These are phyloP conservation scores for Archips crataeganus DNA, from an alignment of 2,888 invertebrate genomes.

Conservation along the genomic window DNA sequence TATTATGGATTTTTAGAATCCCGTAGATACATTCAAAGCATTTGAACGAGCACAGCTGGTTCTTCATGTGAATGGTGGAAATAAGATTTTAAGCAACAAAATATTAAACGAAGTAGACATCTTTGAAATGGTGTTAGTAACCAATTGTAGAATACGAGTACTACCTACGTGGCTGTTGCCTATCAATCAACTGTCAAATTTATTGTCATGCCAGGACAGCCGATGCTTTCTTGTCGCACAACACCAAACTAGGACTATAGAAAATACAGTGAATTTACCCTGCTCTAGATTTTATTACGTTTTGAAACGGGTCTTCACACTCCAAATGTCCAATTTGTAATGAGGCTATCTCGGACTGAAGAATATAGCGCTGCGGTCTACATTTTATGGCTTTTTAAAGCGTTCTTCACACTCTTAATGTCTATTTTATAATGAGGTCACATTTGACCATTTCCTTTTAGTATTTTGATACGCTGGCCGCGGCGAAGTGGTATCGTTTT, in stretches of 20 bases:
- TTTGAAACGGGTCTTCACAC: slow-evolving; percentile 36
- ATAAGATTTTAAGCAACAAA: neutral
- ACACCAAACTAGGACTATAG: slow-evolving; percentile 19
- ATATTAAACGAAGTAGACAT: neutral
- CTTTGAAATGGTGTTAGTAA: neutral
- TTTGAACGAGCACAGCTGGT: neutral
- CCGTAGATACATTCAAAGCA: neutral
- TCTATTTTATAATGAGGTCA: slow-evolving; percentile 31
- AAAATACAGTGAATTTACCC: slow-evolving; percentile 34
- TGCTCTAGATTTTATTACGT: slow-evolving; percentile 34
- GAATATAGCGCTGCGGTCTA: slow-evolving; percentile 31
- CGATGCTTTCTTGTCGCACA: slow-evolving; percentile 20
- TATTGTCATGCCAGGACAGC: slow-evolving; percentile 26
- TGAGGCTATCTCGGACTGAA: slow-evolving; percentile 27
- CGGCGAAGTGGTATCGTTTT: slow-evolving; percentile 21
- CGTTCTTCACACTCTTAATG: slow-evolving; percentile 24
- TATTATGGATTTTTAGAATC: neutral
- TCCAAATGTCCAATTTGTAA: slow-evolving; percentile 39
- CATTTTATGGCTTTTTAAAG: slow-evolving; percentile 39
- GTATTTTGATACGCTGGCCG: slow-evolving; percentile 32
- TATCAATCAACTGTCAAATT: slow-evolving; percentile 36
- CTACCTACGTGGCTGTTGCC: slow-evolving; percentile 14
- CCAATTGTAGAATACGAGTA: neutral
- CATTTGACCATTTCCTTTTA: slow-evolving; percentile 35
- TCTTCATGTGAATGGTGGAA: neutral